Percentiles rank a stretch among this genome's conserved stretches.
Conservation (phyloP, 2,797 vertebrate species). For the Ctenochaetus hawaiiensis region DNA sequence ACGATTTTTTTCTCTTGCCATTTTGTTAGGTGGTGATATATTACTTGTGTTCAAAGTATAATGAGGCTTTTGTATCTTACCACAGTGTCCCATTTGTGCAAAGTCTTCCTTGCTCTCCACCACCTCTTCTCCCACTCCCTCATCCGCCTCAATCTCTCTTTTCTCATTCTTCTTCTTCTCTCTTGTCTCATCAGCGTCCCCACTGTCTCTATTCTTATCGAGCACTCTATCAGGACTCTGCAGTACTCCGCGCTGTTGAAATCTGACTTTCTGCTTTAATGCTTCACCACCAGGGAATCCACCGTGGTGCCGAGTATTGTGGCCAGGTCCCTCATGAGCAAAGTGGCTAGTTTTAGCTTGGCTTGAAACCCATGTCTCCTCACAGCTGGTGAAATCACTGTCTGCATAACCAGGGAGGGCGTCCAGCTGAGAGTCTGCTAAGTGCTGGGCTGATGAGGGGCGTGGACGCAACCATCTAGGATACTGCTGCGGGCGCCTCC, state of each 20-base stretch:
- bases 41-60: background rate
- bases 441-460: slow-evolving; percentile 72
- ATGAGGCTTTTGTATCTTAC: slow-evolving; percentile 56
- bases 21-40: background rate
- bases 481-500: slow-evolving; percentile 86
- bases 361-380: slow-evolving; percentile 73
- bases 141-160: slow-evolving; percentile 80
- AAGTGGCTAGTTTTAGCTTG: slow-evolving; percentile 58
- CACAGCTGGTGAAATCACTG: slow-evolving; percentile 70
- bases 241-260: slow-evolving; percentile 73
- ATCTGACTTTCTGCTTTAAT: slow-evolving; percentile 68
- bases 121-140: slow-evolving; percentile 76
- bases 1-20: background rate
- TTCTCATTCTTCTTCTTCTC: slow-evolving; percentile 70
- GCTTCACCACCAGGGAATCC: slow-evolving; percentile 44
- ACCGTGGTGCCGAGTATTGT: slow-evolving; percentile 53
- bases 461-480: slow-evolving; percentile 80
- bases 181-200: slow-evolving; percentile 48
- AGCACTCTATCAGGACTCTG: slow-evolving; percentile 73
- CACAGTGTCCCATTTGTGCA: slow-evolving; percentile 59
- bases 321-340: slow-evolving; percentile 54
- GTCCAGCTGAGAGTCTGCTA: slow-evolving; percentile 81
- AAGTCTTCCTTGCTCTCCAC: slow-evolving; percentile 61
- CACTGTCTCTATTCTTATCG: slow-evolving; percentile 75
- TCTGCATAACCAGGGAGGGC: slow-evolving; percentile 56